Evolutionary conservation across 2,888 invertebrate genomes (phyloP).

Genomic region (Sphaerophoria rueppellii): DNA sequence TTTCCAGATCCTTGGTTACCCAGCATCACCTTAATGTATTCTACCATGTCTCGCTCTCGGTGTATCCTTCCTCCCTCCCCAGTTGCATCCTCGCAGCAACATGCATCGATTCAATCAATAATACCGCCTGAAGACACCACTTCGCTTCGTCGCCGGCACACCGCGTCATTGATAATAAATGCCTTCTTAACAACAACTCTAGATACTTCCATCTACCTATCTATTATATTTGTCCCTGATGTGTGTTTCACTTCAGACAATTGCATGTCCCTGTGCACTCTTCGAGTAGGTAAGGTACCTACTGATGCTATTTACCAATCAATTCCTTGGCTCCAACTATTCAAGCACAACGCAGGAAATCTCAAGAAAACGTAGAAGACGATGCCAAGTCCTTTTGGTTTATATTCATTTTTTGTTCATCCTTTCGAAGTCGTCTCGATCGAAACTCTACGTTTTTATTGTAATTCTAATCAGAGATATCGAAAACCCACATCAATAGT

Average conservation of each 20-base stretch:
- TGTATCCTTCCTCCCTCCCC: constrained; percentile 59
- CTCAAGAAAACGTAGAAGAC: constrained; percentile 5
- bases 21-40: constrained; percentile 27
- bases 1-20: constrained; percentile 63
- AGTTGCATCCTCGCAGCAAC: not conserved
- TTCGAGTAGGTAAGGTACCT: not conserved
- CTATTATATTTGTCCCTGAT: constrained; percentile 22
- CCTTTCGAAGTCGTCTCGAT: not conserved
- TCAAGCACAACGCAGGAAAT: not conserved
- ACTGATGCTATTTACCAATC: constrained; percentile 21
- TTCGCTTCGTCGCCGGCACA: not conserved
- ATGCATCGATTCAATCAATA: not conserved
- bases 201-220: constrained; percentile 42
- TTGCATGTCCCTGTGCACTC: not conserved
- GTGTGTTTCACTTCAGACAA: constrained; percentile 1
- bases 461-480: constrained; percentile 55
- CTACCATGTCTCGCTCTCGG: not conserved
- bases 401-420: not conserved
- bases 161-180: constrained; percentile 20
- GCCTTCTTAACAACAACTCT: constrained; percentile 48
- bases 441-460: constrained; percentile 26
- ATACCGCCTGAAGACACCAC: not conserved
- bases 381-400: constrained; percentile 40
- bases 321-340: not conserved
- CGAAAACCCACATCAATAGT: constrained; percentile 33